Conservation (phyloP, 1,140 invertebrate genomes). For the Eubasilissa regina region DNA sequence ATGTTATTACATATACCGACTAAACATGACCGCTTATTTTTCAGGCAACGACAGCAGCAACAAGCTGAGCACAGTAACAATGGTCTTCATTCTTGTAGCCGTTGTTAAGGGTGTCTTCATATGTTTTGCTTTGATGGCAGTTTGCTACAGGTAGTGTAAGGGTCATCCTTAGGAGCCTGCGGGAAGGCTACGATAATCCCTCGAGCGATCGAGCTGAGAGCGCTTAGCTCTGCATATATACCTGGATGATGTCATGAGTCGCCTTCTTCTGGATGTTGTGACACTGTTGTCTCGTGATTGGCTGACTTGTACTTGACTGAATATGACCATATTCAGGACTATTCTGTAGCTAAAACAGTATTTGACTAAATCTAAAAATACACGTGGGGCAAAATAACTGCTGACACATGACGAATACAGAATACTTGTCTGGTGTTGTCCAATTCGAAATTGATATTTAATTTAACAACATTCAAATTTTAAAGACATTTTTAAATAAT, state of each 20-base stretch:
- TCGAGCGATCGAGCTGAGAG: not conserved
- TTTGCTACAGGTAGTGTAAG: constrained; percentile 94
- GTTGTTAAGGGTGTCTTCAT: constrained; percentile 94
- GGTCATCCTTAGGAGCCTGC: not conserved
- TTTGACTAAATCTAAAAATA: not conserved
- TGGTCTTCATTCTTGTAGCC: constrained; percentile 93
- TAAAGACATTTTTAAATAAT: not conserved
- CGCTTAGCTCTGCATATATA: constrained; percentile 3
- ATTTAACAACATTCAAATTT: no score
- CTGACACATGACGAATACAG: no score
- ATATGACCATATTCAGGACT: not conserved
- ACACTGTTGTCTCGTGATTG: constrained; percentile 36
- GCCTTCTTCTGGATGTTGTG: constrained; percentile 31
- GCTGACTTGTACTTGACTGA: constrained; percentile 13
- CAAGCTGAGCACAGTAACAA: constrained; percentile 89
- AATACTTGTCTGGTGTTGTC: no score
- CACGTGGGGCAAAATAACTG: no score
- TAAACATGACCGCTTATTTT: constrained; percentile 64
- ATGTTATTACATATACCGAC: not conserved
- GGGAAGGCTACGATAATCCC: constrained; percentile 41
- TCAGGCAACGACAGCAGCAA: constrained; percentile 80
- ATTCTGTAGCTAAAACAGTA: constrained; percentile 23
- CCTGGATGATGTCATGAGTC: constrained; percentile 57
- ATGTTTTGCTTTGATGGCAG: constrained; percentile 93
- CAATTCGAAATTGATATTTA: no score